Evolutionary conservation across 2,888 invertebrate genomes (phyloP).

Genomic region (Caenorhabditis drosophilae): DNA sequence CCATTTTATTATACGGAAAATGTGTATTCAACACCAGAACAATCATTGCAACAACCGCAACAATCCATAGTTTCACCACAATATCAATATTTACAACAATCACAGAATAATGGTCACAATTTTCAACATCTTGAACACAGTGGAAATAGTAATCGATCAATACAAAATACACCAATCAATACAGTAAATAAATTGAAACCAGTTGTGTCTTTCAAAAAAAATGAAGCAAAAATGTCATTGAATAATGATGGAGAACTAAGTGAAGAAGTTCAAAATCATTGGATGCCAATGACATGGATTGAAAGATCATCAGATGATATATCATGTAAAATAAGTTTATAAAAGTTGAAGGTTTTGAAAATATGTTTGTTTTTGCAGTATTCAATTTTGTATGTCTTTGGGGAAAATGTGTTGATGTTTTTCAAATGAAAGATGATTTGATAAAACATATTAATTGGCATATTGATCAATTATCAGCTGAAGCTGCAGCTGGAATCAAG

Average conservation of each 20-base stretch:
- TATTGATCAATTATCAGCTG: slow-evolving; percentile 1
- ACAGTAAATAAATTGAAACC: too few relatives aligned
- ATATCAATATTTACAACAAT: too few relatives aligned
- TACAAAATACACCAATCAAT: too few relatives aligned
- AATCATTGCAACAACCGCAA: too few relatives aligned
- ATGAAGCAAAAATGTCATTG: background rate
- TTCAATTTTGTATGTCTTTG: slow-evolving; percentile 44
- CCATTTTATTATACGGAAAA: too few relatives aligned
- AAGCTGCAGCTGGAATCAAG: background rate
- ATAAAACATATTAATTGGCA: slow-evolving; percentile 40
- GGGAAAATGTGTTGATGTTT: slow-evolving; percentile 27
- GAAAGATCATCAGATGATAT: slow-evolving; percentile 28
- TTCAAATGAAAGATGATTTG: slow-evolving; percentile 23
- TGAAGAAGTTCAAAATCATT: slow-evolving; percentile 25
- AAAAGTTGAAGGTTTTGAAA: background rate
- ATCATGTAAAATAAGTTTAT: slow-evolving; percentile 5
- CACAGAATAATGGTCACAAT: too few relatives aligned
- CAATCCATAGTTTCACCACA: too few relatives aligned
- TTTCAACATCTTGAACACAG: too few relatives aligned
- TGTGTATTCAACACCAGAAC: too few relatives aligned
- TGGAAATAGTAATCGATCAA: too few relatives aligned
- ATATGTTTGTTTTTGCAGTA: slow-evolving; percentile 1
- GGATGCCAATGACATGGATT: slow-evolving; percentile 41
- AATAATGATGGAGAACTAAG: slow-evolving; percentile 1
- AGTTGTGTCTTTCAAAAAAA: too few relatives aligned